Evolutionary conservation across 2,888 invertebrate genomes (phyloP), one percentile per base, ranked within the genome.

Genomic region (Cosmia pyralina): DNA sequence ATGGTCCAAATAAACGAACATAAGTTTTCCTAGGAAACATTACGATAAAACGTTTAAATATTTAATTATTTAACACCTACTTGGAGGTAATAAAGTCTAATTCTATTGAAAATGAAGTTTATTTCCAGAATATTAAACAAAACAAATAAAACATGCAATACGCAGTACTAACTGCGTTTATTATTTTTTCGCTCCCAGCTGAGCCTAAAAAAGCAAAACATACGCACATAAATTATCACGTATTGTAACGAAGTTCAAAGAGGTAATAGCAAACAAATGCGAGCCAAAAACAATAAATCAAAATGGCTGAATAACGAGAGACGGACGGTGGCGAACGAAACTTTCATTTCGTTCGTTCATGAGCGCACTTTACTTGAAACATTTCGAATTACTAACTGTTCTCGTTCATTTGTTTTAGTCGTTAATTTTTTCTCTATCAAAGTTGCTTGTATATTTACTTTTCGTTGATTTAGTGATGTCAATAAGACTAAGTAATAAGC

Each of bases 301-400:
- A 93, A 75, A 94, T 93, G 92, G 90, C 89, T 92, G 88, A 86
- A 88, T 88, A 89, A 88, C 87, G 90, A 86, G 90, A 91, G 93
- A 93, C 92, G 93, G 93, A 93, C 92, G 91, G 89, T 92, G 92
- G 90, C 88, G 90, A 89, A 90, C 90, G 88, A 93, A 95, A 94
- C 92, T 95, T 94, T 95, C 93, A 94, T 95, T 94, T 92, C 93
- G 92, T 91, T 92, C 91, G 89, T 90, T 88, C 89, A 79, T 83
- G 87, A 93, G 94, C 93, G 93, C 93, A 93, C 93, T 94, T 92
- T 91, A 88, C 88, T 90, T 88, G 88, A 87, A 90, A 89, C 90
- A 88, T 85, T 86, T 76, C 66, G 73, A 76, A 75, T 81, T 90
- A 93, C 92, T 85, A 82, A 62, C 41, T 71, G 82, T 89, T 87